phyloP scores from a whole-genome alignment of 2,797 vertebrate species.

The Leptatherina wallacei region DNA sequence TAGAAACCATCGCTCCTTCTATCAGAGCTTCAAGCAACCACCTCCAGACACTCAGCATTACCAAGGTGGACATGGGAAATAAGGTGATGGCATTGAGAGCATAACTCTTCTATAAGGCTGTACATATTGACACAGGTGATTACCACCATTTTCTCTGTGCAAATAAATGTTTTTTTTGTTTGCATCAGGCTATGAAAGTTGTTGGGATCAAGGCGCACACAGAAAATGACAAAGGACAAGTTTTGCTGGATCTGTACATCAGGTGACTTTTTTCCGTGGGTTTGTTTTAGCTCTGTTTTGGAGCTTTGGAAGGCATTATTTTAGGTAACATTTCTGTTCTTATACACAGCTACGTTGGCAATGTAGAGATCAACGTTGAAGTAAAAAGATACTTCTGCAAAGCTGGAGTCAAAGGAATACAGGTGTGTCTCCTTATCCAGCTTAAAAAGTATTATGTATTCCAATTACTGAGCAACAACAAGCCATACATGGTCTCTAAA shows the following conservation, averaged over 20 bases:
- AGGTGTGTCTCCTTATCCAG: conserved; percentile 79
- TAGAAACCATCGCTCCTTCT: conserved; percentile 90
- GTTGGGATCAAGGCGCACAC: conserved; percentile 92
- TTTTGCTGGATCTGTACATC: conserved; percentile 91
- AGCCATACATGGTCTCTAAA: neutral
- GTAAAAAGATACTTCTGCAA: conserved; percentile 96
- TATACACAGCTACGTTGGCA: conserved; percentile 88
- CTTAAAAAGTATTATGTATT: neutral
- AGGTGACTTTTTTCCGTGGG: conserved; percentile 80
- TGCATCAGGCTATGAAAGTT: conserved; percentile 88
- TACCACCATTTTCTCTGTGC: neutral
- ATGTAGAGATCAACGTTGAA: conserved; percentile 93
- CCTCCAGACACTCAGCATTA: conserved; percentile 92
- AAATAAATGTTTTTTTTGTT: conserved; percentile 20
- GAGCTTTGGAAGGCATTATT: neutral
- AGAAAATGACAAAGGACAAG: conserved; percentile 89
- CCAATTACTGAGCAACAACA: neutral
- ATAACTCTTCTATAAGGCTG: neutral
- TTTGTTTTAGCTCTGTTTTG: neutral
- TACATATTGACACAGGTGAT: conserved; percentile 7
- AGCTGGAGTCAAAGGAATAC: conserved; percentile 93
- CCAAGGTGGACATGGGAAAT: conserved; percentile 91
- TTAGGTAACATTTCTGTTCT: conserved; percentile 9
- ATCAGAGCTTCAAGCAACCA: conserved; percentile 89
- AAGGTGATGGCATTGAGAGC: conserved; percentile 82